Evolutionary conservation across 1,140 invertebrate genomes (phyloP).

Genomic region (Fopius arisanus): DNA sequence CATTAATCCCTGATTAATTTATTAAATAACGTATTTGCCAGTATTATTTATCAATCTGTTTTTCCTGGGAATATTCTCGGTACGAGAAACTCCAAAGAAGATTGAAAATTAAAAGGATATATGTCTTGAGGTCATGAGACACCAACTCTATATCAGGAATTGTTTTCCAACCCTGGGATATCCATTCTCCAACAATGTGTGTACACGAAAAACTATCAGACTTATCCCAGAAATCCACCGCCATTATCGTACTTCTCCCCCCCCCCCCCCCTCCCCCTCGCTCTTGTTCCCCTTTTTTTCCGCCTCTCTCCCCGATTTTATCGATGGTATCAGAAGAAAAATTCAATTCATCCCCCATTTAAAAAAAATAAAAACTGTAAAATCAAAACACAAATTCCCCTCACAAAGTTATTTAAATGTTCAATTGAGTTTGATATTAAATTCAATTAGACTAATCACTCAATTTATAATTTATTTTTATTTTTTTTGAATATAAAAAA

Average conservation of each 20-base stretch:
- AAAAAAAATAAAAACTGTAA: not conserved
- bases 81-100: not conserved
- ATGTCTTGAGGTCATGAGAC: not conserved
- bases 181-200: not conserved
- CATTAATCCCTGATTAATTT: too few relatives aligned
- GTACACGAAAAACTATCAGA: constrained; percentile 7
- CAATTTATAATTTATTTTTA: too few relatives aligned
- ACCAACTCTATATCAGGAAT: not conserved
- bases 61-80: not conserved
- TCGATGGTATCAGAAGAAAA: not conserved
- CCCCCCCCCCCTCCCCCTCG: too few relatives aligned
- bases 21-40: too few relatives aligned
- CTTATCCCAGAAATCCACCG: not conserved
- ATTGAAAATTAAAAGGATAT: not conserved
- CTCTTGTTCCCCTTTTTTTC: not conserved
- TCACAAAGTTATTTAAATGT: too few relatives aligned
- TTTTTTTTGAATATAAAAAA: too few relatives aligned
- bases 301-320: not conserved
- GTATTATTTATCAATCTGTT: too few relatives aligned
- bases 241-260: not conserved
- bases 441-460: too few relatives aligned
- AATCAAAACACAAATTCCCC: not conserved
- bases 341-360: not conserved
- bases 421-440: too few relatives aligned
- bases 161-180: constrained; percentile 6